A percentile compares a stretch with the other conserved stretches of the same genome.
Evolutionary conservation across 2,888 invertebrate species (phyloP).

Genomic region (Pandemis heparana): DNA sequence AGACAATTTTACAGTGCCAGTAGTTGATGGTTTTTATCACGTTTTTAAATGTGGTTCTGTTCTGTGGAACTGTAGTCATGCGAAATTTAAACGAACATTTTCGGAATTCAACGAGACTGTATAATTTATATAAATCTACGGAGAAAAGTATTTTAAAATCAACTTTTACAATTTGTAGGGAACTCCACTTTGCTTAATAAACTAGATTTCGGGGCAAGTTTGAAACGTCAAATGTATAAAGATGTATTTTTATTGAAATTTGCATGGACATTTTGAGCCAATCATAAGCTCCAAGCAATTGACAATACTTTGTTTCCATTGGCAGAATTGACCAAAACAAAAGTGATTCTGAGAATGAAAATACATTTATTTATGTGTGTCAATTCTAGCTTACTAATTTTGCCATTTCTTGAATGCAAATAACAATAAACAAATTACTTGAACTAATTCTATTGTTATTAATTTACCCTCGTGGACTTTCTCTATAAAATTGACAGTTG

Average conservation of each 20-base stretch:
- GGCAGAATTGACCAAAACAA: constrained; percentile 3
- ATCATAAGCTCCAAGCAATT: neutral
- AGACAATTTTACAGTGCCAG: constrained; percentile 45
- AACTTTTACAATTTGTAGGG: too few relatives aligned
- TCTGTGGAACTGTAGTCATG: neutral
- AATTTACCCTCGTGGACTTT: neutral
- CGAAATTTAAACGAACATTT: neutral
- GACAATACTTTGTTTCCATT: neutral
- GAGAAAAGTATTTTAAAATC: too few relatives aligned
- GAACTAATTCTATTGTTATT: constrained; percentile 2
- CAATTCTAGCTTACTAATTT: neutral
- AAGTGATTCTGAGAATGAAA: neutral
- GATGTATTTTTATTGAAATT: neutral
- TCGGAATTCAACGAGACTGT: neutral
- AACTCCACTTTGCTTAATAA: constrained; percentile 10
- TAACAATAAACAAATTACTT: constrained; percentile 21
- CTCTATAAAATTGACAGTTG: neutral
- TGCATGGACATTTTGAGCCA: constrained; percentile 9
- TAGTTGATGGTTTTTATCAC: constrained; percentile 20
- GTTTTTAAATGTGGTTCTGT: neutral
- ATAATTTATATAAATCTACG: neutral
- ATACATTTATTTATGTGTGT: neutral
- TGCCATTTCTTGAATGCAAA: neutral
- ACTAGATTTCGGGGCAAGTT: constrained; percentile 8
- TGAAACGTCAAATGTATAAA: constrained; percentile 2